Percentiles rank a stretch among this genome's conserved stretches.
phyloP scores from a whole-genome alignment of 2,888 invertebrate genomes.

The Epistrophe grossulariae region DNA sequence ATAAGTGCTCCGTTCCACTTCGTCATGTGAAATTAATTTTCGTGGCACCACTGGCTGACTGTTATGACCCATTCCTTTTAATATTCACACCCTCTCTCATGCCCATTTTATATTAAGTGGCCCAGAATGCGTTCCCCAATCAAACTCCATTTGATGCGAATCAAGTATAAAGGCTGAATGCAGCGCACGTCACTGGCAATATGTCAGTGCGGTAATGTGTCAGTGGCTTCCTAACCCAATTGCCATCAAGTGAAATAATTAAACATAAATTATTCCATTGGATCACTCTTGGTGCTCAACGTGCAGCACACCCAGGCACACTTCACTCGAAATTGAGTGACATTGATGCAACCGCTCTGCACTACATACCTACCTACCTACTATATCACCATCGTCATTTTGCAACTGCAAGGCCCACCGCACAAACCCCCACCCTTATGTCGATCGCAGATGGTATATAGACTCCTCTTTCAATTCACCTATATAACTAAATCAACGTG shows the following conservation, averaged over 20 bases:
- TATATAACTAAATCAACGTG: slow-evolving; percentile 65
- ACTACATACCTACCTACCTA: not conserved
- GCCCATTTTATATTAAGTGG: not conserved
- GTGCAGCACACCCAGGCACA: slow-evolving; percentile 20
- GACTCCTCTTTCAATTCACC: slow-evolving; percentile 14
- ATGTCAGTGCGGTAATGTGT: slow-evolving; percentile 66
- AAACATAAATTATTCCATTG: slow-evolving; percentile 74
- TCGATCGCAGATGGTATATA: not conserved
- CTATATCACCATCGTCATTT: slow-evolving; percentile 28
- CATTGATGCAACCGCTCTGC: slow-evolving; percentile 54
- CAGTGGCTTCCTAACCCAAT: slow-evolving; percentile 75
- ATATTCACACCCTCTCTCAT: not conserved
- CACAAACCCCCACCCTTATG: not conserved
- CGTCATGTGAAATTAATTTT: slow-evolving; percentile 65
- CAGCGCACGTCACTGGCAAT: slow-evolving; percentile 62
- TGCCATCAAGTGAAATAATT: slow-evolving; percentile 74
- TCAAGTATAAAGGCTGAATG: slow-evolving; percentile 6
- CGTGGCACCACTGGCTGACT: not conserved
- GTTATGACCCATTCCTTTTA: slow-evolving; percentile 6
- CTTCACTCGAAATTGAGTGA: slow-evolving; percentile 39
- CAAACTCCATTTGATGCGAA: not conserved
- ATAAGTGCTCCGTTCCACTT: slow-evolving; percentile 61
- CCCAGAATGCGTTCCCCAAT: slow-evolving; percentile 32
- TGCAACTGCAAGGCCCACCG: not conserved
- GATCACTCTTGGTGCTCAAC: slow-evolving; percentile 37